A percentile compares a stretch with the other conserved stretches of the same genome.
These are phyloP conservation scores for Mactromeris polynyma DNA, from an alignment of 2,888 invertebrate genomes.

Conservation along the genomic window DNA sequence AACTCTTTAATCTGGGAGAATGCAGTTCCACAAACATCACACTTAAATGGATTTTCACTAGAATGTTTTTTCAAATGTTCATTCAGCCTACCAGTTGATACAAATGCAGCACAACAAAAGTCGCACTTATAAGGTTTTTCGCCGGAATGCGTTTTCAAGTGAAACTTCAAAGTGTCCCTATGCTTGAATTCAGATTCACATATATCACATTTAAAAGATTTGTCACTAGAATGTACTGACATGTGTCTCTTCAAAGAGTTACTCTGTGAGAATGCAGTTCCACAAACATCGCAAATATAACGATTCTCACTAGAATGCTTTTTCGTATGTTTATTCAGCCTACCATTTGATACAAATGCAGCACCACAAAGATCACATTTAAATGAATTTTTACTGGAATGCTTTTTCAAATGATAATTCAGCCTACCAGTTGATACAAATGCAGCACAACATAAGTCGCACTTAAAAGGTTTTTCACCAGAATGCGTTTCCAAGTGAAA, in stretches of 20 bases:
- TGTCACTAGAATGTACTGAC: constrained; percentile 11
- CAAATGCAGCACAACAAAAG: background rate
- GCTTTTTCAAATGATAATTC: no score
- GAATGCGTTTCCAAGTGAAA: background rate
- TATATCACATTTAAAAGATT: constrained; percentile 15
- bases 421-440: no score
- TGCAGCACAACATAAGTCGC: background rate
- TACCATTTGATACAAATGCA: background rate
- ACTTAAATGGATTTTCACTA: background rate
- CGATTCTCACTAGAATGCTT: constrained; percentile 26
- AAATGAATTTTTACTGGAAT: background rate
- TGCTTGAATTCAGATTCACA: constrained; percentile 28
- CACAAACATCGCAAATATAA: constrained; percentile 14
- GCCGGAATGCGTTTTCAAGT: background rate
- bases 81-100: background rate
- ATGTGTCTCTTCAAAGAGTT: background rate
- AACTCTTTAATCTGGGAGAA: background rate
- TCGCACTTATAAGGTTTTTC: background rate
- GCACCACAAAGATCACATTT: constrained; percentile 33
- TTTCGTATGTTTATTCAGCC: constrained; percentile 19
- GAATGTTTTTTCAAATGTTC: background rate
- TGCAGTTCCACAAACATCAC: background rate
- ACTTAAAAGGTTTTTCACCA: background rate
- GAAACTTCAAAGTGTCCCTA: background rate
- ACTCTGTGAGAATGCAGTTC: background rate